phyloP scores from a whole-genome alignment of 1,140 invertebrate genomes.

The Sogatella furcifera region DNA sequence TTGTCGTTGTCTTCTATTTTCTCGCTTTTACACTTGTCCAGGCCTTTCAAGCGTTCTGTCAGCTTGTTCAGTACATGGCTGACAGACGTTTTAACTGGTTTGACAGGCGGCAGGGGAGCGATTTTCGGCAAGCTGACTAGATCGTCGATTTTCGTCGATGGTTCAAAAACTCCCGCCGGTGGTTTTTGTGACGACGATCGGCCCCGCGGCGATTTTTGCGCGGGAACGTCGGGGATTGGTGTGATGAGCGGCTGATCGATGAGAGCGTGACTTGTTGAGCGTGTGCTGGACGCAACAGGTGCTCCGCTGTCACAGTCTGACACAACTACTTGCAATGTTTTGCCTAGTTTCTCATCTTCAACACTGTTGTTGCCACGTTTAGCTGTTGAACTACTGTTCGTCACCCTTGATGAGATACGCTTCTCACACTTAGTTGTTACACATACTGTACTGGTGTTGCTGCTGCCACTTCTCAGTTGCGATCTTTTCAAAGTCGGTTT shows the following conservation, averaged over 20 bases:
- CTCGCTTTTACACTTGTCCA: background rate
- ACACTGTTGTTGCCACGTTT: background rate
- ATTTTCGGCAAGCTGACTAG: slow-evolving; percentile 7
- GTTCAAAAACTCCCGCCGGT: slow-evolving; percentile 25
- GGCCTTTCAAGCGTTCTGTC: slow-evolving; percentile 16
- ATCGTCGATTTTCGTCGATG: slow-evolving; percentile 17
- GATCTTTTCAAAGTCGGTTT: too few species aligned
- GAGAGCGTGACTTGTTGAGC: background rate
- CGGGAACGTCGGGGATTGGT: slow-evolving; percentile 1
- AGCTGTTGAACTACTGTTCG: background rate
- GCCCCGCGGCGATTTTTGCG: background rate
- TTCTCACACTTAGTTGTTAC: too few species aligned
- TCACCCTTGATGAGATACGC: too few species aligned
- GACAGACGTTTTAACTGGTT: slow-evolving; percentile 6
- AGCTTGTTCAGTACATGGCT: slow-evolving; percentile 13
- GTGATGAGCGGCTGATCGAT: slow-evolving; percentile 8
- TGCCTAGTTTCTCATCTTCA: background rate
- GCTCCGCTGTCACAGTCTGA: too few species aligned
- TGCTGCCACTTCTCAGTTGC: too few species aligned
- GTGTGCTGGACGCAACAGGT: background rate
- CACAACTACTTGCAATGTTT: too few species aligned
- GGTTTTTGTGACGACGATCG: slow-evolving; percentile 19
- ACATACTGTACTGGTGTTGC: too few species aligned
- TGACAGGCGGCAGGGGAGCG: background rate
- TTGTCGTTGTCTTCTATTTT: background rate